These are phyloP conservation scores for Argyrosomus regius DNA, from an alignment of 2,797 vertebrate species.

Conservation along the genomic window DNA sequence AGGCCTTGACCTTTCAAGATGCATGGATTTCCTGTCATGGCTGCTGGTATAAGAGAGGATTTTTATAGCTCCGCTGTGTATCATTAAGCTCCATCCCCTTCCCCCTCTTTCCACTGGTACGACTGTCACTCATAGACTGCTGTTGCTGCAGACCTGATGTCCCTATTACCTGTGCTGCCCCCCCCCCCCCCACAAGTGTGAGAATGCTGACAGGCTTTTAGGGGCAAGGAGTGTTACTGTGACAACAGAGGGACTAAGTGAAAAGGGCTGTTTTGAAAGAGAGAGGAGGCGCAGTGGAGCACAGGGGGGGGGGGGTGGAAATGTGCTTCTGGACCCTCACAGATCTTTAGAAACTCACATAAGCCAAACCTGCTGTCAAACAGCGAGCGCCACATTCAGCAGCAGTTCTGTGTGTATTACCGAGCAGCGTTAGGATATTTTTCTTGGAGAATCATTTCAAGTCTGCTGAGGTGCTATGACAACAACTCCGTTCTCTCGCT, in stretches of 20 bases:
- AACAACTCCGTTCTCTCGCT: conserved; percentile 52
- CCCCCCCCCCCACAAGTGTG: neutral
- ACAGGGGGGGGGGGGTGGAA: neutral
- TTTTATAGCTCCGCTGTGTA: conserved; percentile 60
- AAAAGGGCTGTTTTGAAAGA: conserved; percentile 50
- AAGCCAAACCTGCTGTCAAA: conserved; percentile 26
- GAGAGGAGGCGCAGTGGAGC: conserved; percentile 21
- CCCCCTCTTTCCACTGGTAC: conserved; percentile 17
- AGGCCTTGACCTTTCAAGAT: conserved; percentile 74
- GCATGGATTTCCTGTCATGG: conserved; percentile 73
- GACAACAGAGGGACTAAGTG: conserved; percentile 54
- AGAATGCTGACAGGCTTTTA: conserved; percentile 51
- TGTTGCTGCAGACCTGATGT: conserved; percentile 43
- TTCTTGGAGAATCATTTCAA: conserved; percentile 29
- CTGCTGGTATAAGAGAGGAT: conserved; percentile 42
- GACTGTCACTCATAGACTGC: conserved; percentile 58
- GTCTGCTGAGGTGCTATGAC: conserved; percentile 38
- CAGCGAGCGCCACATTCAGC: neutral
- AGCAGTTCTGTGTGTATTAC: conserved; percentile 19
- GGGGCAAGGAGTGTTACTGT: conserved; percentile 43
- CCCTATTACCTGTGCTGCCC: conserved; percentile 61
- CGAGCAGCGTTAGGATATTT: conserved; percentile 23
- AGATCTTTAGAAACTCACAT: conserved; percentile 28
- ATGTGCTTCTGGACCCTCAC: conserved; percentile 13
- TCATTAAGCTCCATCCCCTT: conserved; percentile 61